Evolutionary conservation across 2,797 vertebrate species (phyloP), one percentile per base, ranked within the genome.

Genomic region (Molossus alvarezi): DNA sequence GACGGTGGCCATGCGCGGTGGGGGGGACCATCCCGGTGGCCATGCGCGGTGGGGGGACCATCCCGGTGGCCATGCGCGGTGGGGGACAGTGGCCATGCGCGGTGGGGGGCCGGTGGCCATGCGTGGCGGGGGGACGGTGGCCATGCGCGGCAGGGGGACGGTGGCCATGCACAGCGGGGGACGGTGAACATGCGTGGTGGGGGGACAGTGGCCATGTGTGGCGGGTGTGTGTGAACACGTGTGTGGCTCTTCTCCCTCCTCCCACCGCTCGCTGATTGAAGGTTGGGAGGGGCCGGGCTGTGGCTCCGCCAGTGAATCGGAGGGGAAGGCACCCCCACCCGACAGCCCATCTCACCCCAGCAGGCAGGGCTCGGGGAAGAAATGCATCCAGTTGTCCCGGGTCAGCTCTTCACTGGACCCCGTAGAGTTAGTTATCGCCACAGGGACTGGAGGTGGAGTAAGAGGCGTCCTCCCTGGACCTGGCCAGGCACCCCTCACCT

Each of bases 371-470:
- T 23, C n/a, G 2, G 4, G 33, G 57, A 53, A 51, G 21, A 27
- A 37, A 37, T 27, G 29, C 5, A 0, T 25, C 37, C 41, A 1
- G 1, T 0, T 21, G 9, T 41, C 60, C 75, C 8, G 0, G 37
- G 29, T 4, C 5, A 1, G 53, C 58, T 58, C 0, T 3, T 29
- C 29, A 1, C 4, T 5, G 53, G 7, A 5, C n/a, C n/a, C 0
- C 0, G 1, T 6, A 9, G 67, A 45, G 53, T 17, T 8, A 51
- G 64, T 29, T 25, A 37, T 23, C 51, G n/a, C 62, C 37, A 0
- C 0, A 11, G 58, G 21, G 4, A 64, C 11, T 10, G 20, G 18
- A 48, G 51, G 14, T 13, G 5, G 41, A 65, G 14, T 3, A 18
- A 0, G 27, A 45, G 37, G 53, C 11, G 20, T 58, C 58, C 2